Evolutionary conservation across 1,140 invertebrate species (phyloP).

Genomic region (Zaprionus gabonicus): DNA sequence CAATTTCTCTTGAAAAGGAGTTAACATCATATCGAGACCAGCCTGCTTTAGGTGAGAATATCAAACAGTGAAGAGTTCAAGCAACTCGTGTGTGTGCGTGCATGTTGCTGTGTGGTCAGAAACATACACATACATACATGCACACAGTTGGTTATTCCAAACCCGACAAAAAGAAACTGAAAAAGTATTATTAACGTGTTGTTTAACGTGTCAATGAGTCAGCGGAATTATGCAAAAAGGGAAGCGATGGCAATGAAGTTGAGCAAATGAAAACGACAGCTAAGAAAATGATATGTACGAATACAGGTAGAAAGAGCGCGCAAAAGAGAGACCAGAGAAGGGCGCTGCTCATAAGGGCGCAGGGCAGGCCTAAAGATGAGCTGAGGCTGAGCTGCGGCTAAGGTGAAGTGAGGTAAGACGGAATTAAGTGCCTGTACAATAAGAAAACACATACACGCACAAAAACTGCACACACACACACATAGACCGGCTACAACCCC

Average conservation of each 20-base stretch:
- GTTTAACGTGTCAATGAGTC: conserved; percentile 54
- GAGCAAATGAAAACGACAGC: conserved; percentile 55
- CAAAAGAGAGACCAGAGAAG: conserved; percentile 7
- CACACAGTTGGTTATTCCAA: not conserved
- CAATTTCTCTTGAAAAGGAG: not conserved
- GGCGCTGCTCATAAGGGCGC: conserved; percentile 18
- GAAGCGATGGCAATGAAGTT: conserved; percentile 52
- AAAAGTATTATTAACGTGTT: conserved; percentile 50
- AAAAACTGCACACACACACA: conserved; percentile 17
- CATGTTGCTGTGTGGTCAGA: not conserved
- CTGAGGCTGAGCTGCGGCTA: conserved; percentile 21
- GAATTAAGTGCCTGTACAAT: conserved; percentile 44
- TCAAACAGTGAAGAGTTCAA: not conserved
- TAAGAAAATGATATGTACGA: conserved; percentile 10
- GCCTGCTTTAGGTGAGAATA: not conserved
- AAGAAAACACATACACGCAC: conserved; percentile 31
- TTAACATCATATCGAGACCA: not conserved
- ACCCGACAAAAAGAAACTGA: conserved; percentile 1
- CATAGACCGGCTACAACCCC: conserved; percentile 3
- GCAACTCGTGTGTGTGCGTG: not conserved
- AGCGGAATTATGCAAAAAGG: conserved; percentile 66
- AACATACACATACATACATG: not conserved
- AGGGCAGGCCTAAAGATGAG: conserved; percentile 42
- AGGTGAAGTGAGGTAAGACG: conserved; percentile 19
- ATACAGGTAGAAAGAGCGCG: conserved; percentile 18